Base-by-base conservation (phyloP, 1,140 invertebrate species). In the Sycophila sp. region DNA sequence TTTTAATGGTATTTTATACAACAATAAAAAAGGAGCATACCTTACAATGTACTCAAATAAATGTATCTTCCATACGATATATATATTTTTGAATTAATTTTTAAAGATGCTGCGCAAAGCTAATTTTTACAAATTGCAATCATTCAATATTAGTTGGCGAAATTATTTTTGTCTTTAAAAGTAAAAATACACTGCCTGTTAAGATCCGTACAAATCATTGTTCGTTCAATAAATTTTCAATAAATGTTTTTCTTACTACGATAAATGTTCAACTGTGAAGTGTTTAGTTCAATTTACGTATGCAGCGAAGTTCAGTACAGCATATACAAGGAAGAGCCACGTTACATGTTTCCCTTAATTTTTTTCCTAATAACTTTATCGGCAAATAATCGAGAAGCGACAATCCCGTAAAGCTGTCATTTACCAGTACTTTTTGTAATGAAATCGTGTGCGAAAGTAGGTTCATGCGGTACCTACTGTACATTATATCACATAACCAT, bases 1-100 rank as follows among this genome's bases (percentile, higher is more conserved):
- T 69, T 68, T 69, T 40, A 69, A 69, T 13, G 6, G 42, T 51
- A n/a, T n/a, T 68, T 68, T 68, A 68, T 60, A 67, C 15, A 30
- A 68, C 49, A 49, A 6, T 55, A 68, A 51, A 22, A 22, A 24
- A 47, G 3, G 19, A 51, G 53, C 13, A 62, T 42, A 26, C 55
- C 13, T 55, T 62, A 40, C 32, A 60, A 22, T 38, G 11, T 49
- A 49, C 42, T 32, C 22, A 51, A 68, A 68, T 45, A 49, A 68
- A 68, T 36, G 55, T 49, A 45, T 47, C 53, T 47, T 58, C 38
- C 53, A 58, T n/a, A 36, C 30, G 58, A 10, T 24, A 36, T 17
- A 53, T 26, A 58, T 56, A 67, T 32, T 68, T 68, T 59, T 68
- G n/a, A 59, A 51, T 49, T 68, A 38, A 15, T 28, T 28, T 58